phyloP scores from a whole-genome alignment of 2,888 invertebrate genomes.

The Aporophyla lueneburgensis region DNA sequence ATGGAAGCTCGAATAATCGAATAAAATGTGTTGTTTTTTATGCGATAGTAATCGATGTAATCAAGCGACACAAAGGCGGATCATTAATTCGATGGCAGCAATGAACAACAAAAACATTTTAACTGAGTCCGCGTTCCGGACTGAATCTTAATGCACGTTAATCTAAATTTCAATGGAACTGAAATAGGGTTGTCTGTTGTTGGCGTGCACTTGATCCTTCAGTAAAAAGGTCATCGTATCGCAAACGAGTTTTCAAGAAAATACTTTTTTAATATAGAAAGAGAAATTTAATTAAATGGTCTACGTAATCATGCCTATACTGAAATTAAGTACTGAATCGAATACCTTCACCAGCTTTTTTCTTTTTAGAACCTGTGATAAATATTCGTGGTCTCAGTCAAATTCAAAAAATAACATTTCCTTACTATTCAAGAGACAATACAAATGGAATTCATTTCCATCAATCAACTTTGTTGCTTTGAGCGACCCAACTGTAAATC shows the following conservation, averaged over 20 bases:
- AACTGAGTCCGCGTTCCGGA: conserved; percentile 68
- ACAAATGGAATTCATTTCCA: conserved; percentile 29
- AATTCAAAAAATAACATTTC: neutral
- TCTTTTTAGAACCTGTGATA: neutral
- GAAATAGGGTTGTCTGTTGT: conserved; percentile 62
- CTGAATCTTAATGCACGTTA: conserved; percentile 77
- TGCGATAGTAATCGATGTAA: conserved; percentile 69
- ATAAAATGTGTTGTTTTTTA: conserved; percentile 52
- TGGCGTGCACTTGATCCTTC: conserved; percentile 24
- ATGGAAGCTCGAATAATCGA: conserved; percentile 38
- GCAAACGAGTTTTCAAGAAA: neutral
- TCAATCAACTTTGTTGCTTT: conserved; percentile 52
- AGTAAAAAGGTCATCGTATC: conserved; percentile 5
- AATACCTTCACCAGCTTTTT: neutral
- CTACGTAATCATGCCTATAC: too few species aligned
- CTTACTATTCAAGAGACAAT: conserved; percentile 2
- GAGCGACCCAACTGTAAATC: conserved; percentile 39
- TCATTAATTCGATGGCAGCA: conserved; percentile 72
- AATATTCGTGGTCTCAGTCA: neutral
- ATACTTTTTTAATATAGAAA: neutral
- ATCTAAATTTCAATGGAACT: conserved; percentile 80
- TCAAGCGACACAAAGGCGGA: conserved; percentile 70
- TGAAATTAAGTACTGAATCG: neutral
- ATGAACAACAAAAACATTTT: conserved; percentile 81
- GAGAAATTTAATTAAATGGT: neutral